Evolutionary conservation across 2,888 invertebrate genomes (phyloP).

Genomic region (Ceramica pisi): DNA sequence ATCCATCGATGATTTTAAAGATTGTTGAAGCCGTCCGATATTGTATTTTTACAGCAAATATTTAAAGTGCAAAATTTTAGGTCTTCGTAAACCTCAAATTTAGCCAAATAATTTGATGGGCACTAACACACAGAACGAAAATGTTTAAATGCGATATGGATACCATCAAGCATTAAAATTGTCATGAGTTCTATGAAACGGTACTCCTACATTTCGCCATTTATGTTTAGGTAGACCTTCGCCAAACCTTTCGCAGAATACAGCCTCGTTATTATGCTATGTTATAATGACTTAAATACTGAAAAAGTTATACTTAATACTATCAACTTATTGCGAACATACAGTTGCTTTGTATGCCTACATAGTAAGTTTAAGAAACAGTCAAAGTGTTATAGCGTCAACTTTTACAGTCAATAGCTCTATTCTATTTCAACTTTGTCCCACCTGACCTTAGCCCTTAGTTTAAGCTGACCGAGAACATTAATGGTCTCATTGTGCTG

Average conservation of each 20-base stretch:
- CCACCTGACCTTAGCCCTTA: slow-evolving; percentile 27
- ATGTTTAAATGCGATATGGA: neutral
- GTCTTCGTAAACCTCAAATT: neutral
- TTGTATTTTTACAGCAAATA: neutral
- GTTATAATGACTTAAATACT: neutral
- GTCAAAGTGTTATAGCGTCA: neutral
- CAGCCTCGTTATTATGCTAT: neutral
- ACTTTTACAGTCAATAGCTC: neutral
- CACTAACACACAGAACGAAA: too few relatives aligned
- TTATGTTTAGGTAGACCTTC: neutral
- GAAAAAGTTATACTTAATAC: neutral
- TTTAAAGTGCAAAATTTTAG: neutral
- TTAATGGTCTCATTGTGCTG: slow-evolving; percentile 49
- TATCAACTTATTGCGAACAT: neutral
- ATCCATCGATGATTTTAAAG: too few relatives aligned
- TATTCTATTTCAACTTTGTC: slow-evolving; percentile 28
- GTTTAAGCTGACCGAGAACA: slow-evolving; percentile 23
- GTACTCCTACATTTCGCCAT: neutral
- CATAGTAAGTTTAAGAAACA: neutral
- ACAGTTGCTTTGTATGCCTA: neutral
- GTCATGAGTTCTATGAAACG: neutral
- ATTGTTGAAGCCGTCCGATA: too few relatives aligned
- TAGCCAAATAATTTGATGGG: neutral
- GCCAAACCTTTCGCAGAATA: neutral
- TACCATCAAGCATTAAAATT: neutral